phyloP scores from a whole-genome alignment of 1,140 invertebrate genomes.

The Meteorus sp. region DNA sequence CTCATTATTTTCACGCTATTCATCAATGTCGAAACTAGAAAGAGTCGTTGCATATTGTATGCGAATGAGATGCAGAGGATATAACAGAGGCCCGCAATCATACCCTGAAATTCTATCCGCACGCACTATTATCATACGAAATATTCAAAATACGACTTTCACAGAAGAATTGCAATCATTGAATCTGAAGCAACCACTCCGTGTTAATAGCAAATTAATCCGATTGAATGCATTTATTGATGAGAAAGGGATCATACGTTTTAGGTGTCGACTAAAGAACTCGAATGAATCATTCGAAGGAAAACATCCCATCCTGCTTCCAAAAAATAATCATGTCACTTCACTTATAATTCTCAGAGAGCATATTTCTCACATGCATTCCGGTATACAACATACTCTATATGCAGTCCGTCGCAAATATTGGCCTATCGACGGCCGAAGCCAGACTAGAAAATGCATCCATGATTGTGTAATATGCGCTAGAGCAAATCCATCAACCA shows the following conservation, averaged over 20 bases:
- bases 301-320: constrained; percentile 31
- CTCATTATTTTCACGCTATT: no score
- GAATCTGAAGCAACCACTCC: no score
- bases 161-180: background rate
- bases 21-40: no score
- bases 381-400: constrained; percentile 6
- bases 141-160: background rate
- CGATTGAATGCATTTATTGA: constrained; percentile 28
- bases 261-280: constrained; percentile 29
- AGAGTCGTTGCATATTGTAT: no score
- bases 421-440: constrained; percentile 39
- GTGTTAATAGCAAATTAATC: background rate
- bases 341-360: constrained; percentile 9
- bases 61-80: no score
- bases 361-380: constrained; percentile 8
- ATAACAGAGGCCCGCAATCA: no score
- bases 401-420: constrained; percentile 24
- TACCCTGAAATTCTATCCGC: no score
- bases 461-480: constrained; percentile 43
- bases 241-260: constrained; percentile 26
- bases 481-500: constrained; percentile 29
- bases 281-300: constrained; percentile 19
- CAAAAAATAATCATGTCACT: constrained; percentile 19
- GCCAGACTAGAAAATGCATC: constrained; percentile 27
- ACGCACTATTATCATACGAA: no score